Evolutionary conservation across 2,113 vertebrate genomes (phyloP).

Genomic region (Cairina moschata): DNA sequence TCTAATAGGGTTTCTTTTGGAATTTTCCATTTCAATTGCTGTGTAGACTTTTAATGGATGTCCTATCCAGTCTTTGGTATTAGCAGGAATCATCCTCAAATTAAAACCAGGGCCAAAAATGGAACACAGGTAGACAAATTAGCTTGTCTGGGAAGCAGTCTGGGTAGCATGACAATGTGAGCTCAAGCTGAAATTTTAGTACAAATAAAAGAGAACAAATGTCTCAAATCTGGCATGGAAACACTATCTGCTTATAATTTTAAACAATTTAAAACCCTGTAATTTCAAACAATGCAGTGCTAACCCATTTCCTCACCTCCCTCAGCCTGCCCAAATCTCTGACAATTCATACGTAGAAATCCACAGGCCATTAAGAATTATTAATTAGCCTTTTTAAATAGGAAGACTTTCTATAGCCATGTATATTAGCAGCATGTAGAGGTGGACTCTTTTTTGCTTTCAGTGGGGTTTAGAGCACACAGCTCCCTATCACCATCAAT

Average conservation of each 20-base stretch:
- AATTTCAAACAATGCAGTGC: conserved; percentile 30
- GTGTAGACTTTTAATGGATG: conserved; percentile 59
- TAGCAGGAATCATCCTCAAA: conserved; percentile 57
- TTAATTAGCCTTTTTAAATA: not conserved
- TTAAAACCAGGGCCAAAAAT: conserved; percentile 63
- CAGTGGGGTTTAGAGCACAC: not conserved
- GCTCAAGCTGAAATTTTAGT: conserved; percentile 7
- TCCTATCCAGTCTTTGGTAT: conserved; percentile 31
- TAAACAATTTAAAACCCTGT: conserved; percentile 4
- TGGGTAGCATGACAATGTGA: conserved; percentile 36
- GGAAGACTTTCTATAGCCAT: not conserved
- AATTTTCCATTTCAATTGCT: conserved; percentile 69
- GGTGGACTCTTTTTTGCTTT: not conserved
- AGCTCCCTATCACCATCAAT: not conserved
- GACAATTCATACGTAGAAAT: not conserved
- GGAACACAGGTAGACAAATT: conserved; percentile 65
- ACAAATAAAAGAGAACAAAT: conserved; percentile 24
- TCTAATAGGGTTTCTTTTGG: conserved; percentile 63
- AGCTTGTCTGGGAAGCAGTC: conserved; percentile 28
- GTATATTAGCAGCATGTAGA: not conserved
- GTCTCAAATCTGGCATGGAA: not conserved
- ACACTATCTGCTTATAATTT: not conserved
- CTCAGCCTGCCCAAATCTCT: not conserved
- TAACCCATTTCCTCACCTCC: conserved; percentile 19
- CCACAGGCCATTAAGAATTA: not conserved